phyloP scores from a whole-genome alignment of 2,113 vertebrate species.

The Corapipo altera region DNA sequence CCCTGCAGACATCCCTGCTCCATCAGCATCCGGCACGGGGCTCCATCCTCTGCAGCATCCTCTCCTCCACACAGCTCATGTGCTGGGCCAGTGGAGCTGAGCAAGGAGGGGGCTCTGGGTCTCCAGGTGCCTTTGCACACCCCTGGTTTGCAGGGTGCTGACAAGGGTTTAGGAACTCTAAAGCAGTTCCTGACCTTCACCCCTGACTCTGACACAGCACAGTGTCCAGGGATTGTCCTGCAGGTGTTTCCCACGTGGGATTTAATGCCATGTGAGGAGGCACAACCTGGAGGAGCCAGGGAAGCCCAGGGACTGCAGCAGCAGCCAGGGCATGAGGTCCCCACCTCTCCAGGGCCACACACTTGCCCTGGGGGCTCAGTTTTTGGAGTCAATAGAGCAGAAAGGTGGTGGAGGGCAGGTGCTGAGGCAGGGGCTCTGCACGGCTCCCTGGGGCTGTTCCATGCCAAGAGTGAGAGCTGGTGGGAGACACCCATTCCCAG shows the following conservation, averaged over 20 bases:
- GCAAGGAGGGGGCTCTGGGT: background rate
- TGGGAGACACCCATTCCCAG: background rate
- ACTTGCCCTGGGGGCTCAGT: background rate
- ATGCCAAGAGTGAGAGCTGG: background rate
- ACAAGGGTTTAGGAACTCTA: background rate
- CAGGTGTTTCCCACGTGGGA: accelerated
- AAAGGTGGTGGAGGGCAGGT: background rate
- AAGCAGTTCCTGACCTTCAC: background rate
- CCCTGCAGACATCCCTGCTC: background rate
- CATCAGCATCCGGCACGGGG: background rate
- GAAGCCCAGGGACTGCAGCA: background rate
- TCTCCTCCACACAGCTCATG: background rate
- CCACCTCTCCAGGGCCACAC: background rate
- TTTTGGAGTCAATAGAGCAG: background rate
- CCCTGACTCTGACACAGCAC: background rate
- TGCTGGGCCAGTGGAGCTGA: background rate
- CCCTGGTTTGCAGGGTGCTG: background rate
- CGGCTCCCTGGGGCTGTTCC: background rate
- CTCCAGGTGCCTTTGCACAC: background rate
- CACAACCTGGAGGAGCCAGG: background rate
- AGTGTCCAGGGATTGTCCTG: accelerated
- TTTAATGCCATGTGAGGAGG: background rate
- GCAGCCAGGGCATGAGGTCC: background rate
- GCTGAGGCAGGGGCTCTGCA: background rate
- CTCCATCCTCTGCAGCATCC: background rate